Conservation (phyloP, 2,888 invertebrate species). For the Calliopum simillimum region DNA sequence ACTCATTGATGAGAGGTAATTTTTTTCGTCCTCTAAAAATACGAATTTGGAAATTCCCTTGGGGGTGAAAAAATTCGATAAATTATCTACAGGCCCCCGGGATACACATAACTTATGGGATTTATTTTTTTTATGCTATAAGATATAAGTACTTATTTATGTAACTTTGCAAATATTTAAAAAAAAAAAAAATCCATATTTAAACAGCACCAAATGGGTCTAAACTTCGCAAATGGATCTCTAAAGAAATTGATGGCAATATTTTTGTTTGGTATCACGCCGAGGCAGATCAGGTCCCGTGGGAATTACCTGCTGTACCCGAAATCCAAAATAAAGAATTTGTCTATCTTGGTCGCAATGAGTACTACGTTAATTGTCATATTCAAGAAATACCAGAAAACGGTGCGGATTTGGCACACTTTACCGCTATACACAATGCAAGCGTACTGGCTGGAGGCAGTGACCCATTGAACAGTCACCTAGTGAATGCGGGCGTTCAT, state of each 20-base stretch:
- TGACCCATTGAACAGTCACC: conserved; percentile 57
- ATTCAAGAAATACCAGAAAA: conserved; percentile 89
- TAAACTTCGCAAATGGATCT: conserved; percentile 77
- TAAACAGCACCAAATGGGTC: conserved; percentile 76
- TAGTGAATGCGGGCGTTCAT: conserved; percentile 69
- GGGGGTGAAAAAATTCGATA: too few species aligned
- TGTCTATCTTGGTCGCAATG: conserved; percentile 81
- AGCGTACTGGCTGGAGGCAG: conserved; percentile 70
- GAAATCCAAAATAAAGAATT: conserved; percentile 71
- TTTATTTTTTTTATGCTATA: too few species aligned
- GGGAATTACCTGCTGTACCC: conserved; percentile 73
- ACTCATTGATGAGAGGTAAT: too few species aligned
- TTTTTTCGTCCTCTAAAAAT: too few species aligned
- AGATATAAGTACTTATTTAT: too few species aligned
- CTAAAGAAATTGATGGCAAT: conserved; percentile 77
- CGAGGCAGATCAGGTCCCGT: conserved; percentile 76
- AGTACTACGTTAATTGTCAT: conserved; percentile 81
- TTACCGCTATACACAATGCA: conserved; percentile 80
- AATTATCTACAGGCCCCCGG: too few species aligned
- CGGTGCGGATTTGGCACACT: conserved; percentile 86
- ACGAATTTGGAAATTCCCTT: too few species aligned
- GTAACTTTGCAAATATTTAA: not conserved
- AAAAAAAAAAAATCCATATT: not conserved
- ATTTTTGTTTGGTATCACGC: conserved; percentile 88
- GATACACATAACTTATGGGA: too few species aligned